phyloP scores from a whole-genome alignment of 2,797 vertebrate species.

The Hephaestus fuliginosus region DNA sequence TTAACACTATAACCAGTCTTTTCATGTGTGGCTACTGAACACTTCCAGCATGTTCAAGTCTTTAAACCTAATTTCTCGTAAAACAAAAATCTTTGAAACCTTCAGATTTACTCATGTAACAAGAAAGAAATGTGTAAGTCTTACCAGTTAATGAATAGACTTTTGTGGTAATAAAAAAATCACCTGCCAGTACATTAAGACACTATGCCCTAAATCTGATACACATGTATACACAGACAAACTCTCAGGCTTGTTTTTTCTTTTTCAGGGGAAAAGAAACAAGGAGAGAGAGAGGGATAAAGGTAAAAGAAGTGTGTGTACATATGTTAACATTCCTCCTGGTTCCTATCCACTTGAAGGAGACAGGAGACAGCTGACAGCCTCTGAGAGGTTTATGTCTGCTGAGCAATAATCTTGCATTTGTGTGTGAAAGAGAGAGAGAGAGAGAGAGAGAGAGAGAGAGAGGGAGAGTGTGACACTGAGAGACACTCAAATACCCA shows the following conservation, averaged over 20 bases:
- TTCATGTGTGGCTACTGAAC: neutral
- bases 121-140: neutral
- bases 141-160: neutral
- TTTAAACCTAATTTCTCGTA: accelerated
- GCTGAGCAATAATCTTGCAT: conserved; percentile 43
- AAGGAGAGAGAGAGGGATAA: conserved; percentile 1
- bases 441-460: neutral
- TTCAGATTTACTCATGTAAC: neutral
- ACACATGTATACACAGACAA: neutral
- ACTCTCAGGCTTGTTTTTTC: neutral
- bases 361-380: conserved; percentile 44
- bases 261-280: neutral
- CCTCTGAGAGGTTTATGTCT: conserved; percentile 70
- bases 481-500: conserved; percentile 61
- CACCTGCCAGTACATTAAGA: neutral
- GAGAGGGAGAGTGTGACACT: conserved; percentile 13
- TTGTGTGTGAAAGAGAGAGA: conserved; percentile 5
- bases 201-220: neutral
- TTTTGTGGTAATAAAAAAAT: neutral
- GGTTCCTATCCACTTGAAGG: conserved; percentile 53
- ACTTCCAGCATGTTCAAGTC: neutral
- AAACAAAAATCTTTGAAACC: neutral
- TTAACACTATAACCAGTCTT: neutral
- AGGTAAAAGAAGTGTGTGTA: conserved; percentile 11
- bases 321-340: conserved; percentile 45